phyloP scores from a whole-genome alignment of 2,113 vertebrate genomes.

The Dicerorhinus sumatrensis region DNA sequence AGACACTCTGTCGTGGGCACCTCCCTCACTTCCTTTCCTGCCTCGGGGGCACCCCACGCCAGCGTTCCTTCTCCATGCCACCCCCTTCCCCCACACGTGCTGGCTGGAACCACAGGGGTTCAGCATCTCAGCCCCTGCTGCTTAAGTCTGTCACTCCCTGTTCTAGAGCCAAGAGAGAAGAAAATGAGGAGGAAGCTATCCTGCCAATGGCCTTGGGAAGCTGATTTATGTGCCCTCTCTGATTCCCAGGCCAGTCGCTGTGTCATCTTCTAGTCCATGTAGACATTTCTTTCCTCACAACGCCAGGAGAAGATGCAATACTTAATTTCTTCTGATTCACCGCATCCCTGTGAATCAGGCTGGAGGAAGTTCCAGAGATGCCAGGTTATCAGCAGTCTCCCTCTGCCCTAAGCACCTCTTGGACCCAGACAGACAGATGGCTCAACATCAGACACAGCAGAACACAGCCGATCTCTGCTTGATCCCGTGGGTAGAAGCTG shows the following conservation, averaged over 20 bases:
- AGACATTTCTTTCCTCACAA: not conserved
- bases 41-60: not conserved
- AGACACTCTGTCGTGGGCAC: not conserved
- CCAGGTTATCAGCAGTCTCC: not conserved
- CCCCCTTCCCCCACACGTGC: rapidly evolving
- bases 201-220: not conserved
- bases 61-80: not conserved
- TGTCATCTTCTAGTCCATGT: not conserved
- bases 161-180: not conserved
- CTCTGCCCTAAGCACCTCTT: not conserved
- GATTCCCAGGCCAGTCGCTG: not conserved
- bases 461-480: not conserved
- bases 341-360: not conserved
- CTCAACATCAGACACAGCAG: not conserved
- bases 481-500: not conserved
- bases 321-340: not conserved
- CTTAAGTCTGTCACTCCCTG: not conserved
- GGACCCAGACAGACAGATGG: not conserved
- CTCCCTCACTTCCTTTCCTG: not conserved
- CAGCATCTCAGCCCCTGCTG: not conserved
- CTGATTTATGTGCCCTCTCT: not conserved
- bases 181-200: not conserved
- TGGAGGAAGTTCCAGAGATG: not conserved
- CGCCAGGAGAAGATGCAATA: not conserved
- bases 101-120: not conserved